A percentile compares a stretch with the other conserved stretches of the same genome.
These are phyloP conservation scores for Pterois miles DNA, from an alignment of 2,797 vertebrate species.

Conservation along the genomic window DNA sequence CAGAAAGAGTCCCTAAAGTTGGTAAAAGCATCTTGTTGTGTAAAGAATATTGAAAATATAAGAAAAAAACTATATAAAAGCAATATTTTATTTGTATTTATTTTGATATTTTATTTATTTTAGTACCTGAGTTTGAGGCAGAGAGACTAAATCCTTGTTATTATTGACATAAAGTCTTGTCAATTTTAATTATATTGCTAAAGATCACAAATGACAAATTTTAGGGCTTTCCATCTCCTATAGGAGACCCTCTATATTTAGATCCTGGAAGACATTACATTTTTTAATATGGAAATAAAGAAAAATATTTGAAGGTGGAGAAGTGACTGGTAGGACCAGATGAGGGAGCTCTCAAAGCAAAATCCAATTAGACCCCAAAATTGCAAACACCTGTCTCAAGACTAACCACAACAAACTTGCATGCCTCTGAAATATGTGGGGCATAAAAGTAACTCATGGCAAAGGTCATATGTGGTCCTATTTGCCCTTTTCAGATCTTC, in stretches of 20 bases:
- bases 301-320: neutral
- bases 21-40: accelerated
- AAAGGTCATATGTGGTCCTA: constrained; percentile 6
- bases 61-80: too few relatives aligned
- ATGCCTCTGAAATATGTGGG: neutral
- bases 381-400: neutral
- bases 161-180: too few relatives aligned
- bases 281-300: neutral
- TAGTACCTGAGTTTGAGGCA: neutral
- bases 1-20: too few relatives aligned
- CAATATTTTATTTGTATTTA: too few relatives aligned
- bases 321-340: neutral
- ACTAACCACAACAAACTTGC: neutral
- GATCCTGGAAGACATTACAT: neutral
- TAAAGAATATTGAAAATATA: too few relatives aligned
- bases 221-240: neutral
- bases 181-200: neutral
- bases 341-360: neutral
- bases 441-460: neutral
- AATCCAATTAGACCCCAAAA: neutral
- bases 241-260: neutral
- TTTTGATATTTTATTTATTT: too few relatives aligned
- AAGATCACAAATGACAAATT: neutral
- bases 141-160: accelerated
- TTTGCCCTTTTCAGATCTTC: neutral